These are phyloP conservation scores for Diplodus puntazzo DNA, from an alignment of 2,797 vertebrate species.

Conservation along the genomic window DNA sequence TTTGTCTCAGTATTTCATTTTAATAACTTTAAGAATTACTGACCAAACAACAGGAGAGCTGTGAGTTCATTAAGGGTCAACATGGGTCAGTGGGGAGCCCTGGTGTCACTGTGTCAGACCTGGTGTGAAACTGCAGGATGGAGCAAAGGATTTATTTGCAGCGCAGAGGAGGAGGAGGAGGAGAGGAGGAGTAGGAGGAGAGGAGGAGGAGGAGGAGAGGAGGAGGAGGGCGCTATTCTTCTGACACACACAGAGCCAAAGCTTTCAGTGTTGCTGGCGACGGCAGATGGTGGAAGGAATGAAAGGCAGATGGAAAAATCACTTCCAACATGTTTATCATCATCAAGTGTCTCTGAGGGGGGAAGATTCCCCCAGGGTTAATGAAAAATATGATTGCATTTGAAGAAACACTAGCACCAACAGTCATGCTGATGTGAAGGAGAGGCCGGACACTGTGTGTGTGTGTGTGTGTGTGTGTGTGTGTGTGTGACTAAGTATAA, in stretches of 20 bases:
- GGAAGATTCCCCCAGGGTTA: conserved; percentile 50
- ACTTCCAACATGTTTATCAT: conserved; percentile 76
- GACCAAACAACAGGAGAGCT: background rate
- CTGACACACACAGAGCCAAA: conserved; percentile 40
- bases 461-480: background rate
- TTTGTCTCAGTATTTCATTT: too few relatives aligned
- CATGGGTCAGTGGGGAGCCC: background rate
- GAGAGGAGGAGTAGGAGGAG: too few relatives aligned
- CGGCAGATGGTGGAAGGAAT: conserved; percentile 72
- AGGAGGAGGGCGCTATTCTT: conserved; percentile 46
- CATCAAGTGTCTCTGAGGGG: conserved; percentile 39
- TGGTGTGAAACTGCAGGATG: conserved; percentile 3
- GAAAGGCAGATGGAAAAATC: conserved; percentile 80
- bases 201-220: background rate
- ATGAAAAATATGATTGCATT: conserved; percentile 65
- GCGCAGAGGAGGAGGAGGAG: conserved; percentile 1
- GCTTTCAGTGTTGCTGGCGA: conserved; percentile 61
- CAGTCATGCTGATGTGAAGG: conserved; percentile 2
- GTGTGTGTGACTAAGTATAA: background rate
- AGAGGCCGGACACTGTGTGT: background rate
- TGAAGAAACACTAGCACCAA: conserved; percentile 35
- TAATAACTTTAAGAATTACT: background rate
- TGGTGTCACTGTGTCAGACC: conserved; percentile 11
- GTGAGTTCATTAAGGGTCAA: background rate
- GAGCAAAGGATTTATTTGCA: conserved; percentile 7